Percentiles rank a stretch among this genome's conserved stretches.
Conservation (phyloP, 2,797 vertebrate genomes). For the Enteromius paludinosus region DNA sequence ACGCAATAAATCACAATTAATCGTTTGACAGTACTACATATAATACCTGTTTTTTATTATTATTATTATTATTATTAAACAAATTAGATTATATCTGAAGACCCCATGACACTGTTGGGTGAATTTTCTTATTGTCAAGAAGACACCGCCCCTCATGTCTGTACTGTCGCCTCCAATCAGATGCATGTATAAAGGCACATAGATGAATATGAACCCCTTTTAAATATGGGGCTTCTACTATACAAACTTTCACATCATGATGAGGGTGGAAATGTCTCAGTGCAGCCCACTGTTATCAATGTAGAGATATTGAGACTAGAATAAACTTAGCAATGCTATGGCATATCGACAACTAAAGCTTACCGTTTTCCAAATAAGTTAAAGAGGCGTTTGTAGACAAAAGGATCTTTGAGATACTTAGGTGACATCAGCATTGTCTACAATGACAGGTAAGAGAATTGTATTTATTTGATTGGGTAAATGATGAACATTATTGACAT, state of each 20-base stretch:
- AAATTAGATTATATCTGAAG: not conserved
- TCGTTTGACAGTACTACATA: too few relatives aligned
- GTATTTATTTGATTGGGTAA: not conserved
- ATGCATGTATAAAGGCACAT: not conserved
- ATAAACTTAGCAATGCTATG: not conserved
- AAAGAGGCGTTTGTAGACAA: constrained; percentile 75
- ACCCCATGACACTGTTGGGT: not conserved
- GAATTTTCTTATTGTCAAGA: not conserved
- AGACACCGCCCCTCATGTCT: not conserved
- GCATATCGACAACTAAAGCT: not conserved
- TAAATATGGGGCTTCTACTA: not conserved
- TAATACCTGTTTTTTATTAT: not conserved
- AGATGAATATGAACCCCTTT: not conserved
- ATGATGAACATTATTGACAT: not conserved
- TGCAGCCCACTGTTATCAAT: not conserved
- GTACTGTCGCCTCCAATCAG: not conserved
- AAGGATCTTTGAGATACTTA: constrained; percentile 83
- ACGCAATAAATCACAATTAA: too few relatives aligned
- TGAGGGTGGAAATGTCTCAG: not conserved
- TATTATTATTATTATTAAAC: not conserved
- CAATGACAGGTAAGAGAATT: not conserved
- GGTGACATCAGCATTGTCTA: constrained; percentile 90
- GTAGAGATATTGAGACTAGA: not conserved
- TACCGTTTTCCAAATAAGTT: constrained; percentile 70
- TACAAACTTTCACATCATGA: not conserved